These are phyloP conservation scores for Aegotheles bennettii DNA, from an alignment of 2,113 vertebrate genomes.

Conservation along the genomic window DNA sequence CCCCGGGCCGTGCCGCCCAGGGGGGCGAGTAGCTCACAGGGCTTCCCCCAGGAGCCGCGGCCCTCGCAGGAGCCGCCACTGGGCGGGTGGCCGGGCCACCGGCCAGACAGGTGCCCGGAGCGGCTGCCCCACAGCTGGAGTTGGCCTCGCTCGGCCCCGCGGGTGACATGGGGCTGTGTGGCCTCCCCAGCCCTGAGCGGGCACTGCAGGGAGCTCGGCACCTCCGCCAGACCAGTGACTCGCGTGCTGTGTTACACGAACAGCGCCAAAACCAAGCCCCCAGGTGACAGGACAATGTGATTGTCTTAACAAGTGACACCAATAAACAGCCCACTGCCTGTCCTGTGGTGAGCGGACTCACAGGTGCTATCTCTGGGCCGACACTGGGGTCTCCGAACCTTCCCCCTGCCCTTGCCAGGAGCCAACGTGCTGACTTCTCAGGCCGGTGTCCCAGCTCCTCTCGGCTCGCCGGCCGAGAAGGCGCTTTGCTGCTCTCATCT, in stretches of 20 bases:
- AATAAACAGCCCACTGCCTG: background rate
- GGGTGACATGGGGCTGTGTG: fast-evolving
- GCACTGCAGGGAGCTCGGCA: background rate
- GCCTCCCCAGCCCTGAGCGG: background rate
- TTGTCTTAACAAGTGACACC: background rate
- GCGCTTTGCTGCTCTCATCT: background rate
- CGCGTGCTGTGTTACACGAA: fast-evolving
- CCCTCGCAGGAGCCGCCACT: background rate
- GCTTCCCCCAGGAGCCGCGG: background rate
- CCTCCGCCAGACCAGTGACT: fast-evolving
- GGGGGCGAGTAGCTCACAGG: slow-evolving; percentile 25
- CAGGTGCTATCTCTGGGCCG: background rate
- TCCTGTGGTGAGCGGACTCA: background rate
- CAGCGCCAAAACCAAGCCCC: background rate
- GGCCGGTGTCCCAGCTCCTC: background rate
- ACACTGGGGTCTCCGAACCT: background rate
- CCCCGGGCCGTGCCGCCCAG: background rate
- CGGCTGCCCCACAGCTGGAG: background rate
- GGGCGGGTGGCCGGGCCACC: background rate
- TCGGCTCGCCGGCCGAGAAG: background rate
- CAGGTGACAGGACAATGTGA: background rate
- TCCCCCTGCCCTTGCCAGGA: background rate
- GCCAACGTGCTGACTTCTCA: background rate
- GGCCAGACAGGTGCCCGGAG: background rate
- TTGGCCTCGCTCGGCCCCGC: fast-evolving